Evolutionary conservation across 2,797 vertebrate genomes (phyloP), one percentile per base, ranked within the genome.

Genomic region (Leptodactylus fallax): DNA sequence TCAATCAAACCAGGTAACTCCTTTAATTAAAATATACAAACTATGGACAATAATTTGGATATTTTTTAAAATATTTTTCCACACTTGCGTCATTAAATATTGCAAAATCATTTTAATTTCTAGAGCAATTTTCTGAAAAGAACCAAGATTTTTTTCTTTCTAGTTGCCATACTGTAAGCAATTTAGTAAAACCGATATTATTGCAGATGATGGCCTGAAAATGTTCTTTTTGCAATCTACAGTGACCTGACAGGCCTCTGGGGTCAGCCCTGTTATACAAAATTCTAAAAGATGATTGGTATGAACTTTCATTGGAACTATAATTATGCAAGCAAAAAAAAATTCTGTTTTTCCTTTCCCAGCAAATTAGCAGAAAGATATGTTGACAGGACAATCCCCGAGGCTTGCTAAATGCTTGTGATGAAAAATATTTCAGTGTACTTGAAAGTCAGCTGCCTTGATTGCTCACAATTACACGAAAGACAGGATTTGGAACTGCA

Each of bases 311-410:
- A 85, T 86, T 86, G 83, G 79, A 55, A 78, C 82, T 82, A 80
- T 81, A 89, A 89, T 86, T 89, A 86, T 89, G 45, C 81, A 89
- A 77, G 76, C 47, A 71, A 85, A 80, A 85, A 88, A 87, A 87
- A 79, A 83, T 82, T 86, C 84, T 86, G 84, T 86, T 86, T 86
- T 86, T 78, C 51, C 36, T 89, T 86, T 82, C 69, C 87, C 72
- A 86, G 87, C 87, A 89, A 89, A 89, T 89, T 89, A 89, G 84
- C 79, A 82, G 61, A 78, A 89, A 82, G 83, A 89, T 82, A 89
- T 89, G 87, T 89, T 89, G 87, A 89, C 87, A 89, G 83, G 77
- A 78, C 83, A 85, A 86, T 89, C 87, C 87, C 87, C 11, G 47
- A 85, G 87, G 87, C 87, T 72, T 69, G 79, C 83, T 82, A 86